Evolutionary conservation across 1,140 invertebrate genomes (phyloP).

Genomic region (Rhagoletis pomonella): DNA sequence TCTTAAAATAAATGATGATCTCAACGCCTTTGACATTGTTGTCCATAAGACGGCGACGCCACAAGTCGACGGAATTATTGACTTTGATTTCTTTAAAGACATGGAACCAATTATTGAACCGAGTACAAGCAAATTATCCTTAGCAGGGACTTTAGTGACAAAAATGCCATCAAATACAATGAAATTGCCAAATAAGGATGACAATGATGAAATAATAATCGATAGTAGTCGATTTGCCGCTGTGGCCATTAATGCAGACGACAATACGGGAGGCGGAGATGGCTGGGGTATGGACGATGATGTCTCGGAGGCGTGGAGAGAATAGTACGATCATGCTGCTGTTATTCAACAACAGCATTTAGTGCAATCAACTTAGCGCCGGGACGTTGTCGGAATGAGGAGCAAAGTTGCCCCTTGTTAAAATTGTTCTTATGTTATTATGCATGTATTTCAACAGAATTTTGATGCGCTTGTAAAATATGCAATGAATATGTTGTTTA

Average conservation of each 20-base stretch:
- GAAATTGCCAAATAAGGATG: slow-evolving; percentile 52
- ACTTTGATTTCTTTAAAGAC: slow-evolving; percentile 87
- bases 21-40: slow-evolving; percentile 84
- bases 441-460: not conserved
- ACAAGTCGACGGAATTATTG: slow-evolving; percentile 73
- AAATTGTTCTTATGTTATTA: slow-evolving; percentile 7
- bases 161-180: not conserved
- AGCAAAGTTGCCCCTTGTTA: not conserved
- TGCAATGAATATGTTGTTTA: slow-evolving; percentile 10
- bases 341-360: not conserved
- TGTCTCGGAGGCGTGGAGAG: slow-evolving; percentile 27
- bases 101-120: slow-evolving; percentile 88
- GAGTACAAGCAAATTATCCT: slow-evolving; percentile 74
- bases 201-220: slow-evolving; percentile 57
- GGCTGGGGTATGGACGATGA: slow-evolving; percentile 68
- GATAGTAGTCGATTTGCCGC: slow-evolving; percentile 67
- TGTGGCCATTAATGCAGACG: slow-evolving; percentile 36
- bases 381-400: not conserved
- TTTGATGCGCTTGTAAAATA: slow-evolving; percentile 15
- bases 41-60: slow-evolving; percentile 76
- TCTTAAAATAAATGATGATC: slow-evolving; percentile 76
- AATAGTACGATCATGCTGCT: not conserved
- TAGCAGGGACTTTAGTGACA: not conserved
- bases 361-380: not conserved
- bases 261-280: slow-evolving; percentile 50